Base-by-base conservation (phyloP, 2,888 invertebrate species). In the Perdita meconis region DNA sequence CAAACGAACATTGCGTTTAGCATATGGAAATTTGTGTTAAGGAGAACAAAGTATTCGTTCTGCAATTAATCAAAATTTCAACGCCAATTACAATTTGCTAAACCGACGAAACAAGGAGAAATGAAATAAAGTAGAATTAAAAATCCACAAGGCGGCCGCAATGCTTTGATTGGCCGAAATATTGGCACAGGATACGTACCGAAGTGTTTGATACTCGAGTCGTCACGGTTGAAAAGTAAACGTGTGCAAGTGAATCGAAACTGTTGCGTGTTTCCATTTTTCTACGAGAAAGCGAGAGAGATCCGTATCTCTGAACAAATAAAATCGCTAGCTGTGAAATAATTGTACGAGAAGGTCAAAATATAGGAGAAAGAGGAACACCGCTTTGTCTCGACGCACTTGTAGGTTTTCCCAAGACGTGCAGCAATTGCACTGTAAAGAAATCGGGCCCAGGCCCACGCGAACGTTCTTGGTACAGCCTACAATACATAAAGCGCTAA, bases 161-260 rank as follows among this genome's bases (percentile, higher is more conserved):
- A 73, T 73, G 73, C 55, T 73, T 73, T 59, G 74, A 71, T 75
- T 77, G 67, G 44, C 51, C 73, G 44, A 73, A 74, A 77, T 67
- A 57, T 74, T 77, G 73, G 76, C 73, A 73, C 63, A 63, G 34
- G 19, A 47, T 19, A 44, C 36, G 51, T 69, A 57, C 40, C 36
- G 72, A 60, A 72, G 44, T 47, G 40, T 76, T 76, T 72, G 66
- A 72, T 72, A 76, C 72, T 75, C 64, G 53, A 55, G 36, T 40
- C 50, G 26, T 50, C 55, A 50, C 22, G 26, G 47, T 65, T 51
- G 50, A 40, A 51, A 56, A 44, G 50, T 68, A 22, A 47, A 3
- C 8, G 44, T 60, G 42, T 4, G 44, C 42, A 60, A 47, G 60
- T 24, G 59, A 59, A 10, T 10, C 51, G 44, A 30, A 30, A 30